Evolutionary conservation across 2,888 invertebrate species (phyloP).

Genomic region (Theretra japonica): DNA sequence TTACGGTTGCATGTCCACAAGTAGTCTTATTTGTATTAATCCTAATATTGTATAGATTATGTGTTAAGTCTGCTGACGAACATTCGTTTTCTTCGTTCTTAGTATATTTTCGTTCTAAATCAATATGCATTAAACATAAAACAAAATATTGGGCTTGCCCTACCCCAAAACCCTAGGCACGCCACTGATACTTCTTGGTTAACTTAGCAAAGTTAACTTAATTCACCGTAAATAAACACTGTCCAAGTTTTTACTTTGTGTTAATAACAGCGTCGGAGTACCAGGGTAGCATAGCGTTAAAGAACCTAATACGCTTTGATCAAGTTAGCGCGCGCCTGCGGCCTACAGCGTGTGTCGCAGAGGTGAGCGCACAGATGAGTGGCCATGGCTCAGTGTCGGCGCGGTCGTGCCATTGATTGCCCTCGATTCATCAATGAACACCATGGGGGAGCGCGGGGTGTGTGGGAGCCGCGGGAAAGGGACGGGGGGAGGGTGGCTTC

Average conservation of each 20-base stretch:
- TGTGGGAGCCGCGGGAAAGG: slow-evolving; percentile 27
- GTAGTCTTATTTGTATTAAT: no score
- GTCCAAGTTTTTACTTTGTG: neutral
- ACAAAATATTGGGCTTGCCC: no score
- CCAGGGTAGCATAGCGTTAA: slow-evolving; percentile 35
- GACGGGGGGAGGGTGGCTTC: slow-evolving; percentile 36
- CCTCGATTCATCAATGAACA: slow-evolving; percentile 57
- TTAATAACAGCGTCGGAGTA: slow-evolving; percentile 25
- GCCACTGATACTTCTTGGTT: no score
- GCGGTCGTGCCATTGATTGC: slow-evolving; percentile 47
- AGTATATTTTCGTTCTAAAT: no score
- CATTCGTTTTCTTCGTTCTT: no score
- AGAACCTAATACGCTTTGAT: slow-evolving; percentile 33
- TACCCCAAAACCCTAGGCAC: no score
- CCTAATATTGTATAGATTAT: no score
- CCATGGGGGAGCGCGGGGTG: slow-evolving; percentile 34
- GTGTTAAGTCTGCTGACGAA: no score
- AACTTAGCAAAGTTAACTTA: no score
- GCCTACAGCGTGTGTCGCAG: slow-evolving; percentile 22
- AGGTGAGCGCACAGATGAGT: slow-evolving; percentile 37
- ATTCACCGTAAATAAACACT: no score
- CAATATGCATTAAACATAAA: no score
- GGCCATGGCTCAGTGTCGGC: slow-evolving; percentile 8
- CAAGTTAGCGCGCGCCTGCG: slow-evolving; percentile 20
- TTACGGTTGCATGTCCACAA: no score